Conservation (phyloP, 2,113 vertebrate genomes). For the Narcine bancroftii region DNA sequence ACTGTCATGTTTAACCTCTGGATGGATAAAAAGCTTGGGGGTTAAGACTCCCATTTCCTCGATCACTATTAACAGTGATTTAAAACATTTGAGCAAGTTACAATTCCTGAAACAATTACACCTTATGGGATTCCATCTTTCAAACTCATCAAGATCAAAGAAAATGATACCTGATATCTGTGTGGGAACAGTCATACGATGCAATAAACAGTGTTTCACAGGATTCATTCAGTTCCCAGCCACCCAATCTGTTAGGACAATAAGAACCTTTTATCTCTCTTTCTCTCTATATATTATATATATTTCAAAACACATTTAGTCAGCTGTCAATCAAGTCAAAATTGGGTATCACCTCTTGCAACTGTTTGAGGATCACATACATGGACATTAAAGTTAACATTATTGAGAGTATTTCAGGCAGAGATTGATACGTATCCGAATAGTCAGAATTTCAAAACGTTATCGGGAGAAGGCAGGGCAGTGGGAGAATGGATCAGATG, state of each 20-base stretch:
- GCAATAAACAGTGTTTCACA: not conserved
- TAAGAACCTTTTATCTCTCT: not conserved
- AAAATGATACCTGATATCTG: not conserved
- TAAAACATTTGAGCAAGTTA: slow-evolving; percentile 24
- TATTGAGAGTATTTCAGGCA: too few relatives aligned
- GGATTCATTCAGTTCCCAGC: not conserved
- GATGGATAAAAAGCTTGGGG: slow-evolving; percentile 22
- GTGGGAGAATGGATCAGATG: not conserved
- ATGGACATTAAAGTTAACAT: too few relatives aligned
- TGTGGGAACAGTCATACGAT: not conserved
- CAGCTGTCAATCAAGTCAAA: not conserved
- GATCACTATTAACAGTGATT: slow-evolving; percentile 25
- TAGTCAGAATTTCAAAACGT: too few relatives aligned
- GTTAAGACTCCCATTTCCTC: slow-evolving; percentile 36
- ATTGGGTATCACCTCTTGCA: not conserved
- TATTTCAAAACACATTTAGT: slow-evolving; percentile 8
- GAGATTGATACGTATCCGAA: too few relatives aligned
- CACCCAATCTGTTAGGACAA: not conserved
- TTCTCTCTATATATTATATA: too few relatives aligned
- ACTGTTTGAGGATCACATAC: not conserved
- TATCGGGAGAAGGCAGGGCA: not conserved
- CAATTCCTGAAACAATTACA: slow-evolving; percentile 24
- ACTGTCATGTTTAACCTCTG: slow-evolving; percentile 26
- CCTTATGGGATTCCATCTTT: not conserved
- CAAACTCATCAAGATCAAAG: slow-evolving; percentile 16